Conservation (phyloP, 2,113 vertebrate species). For the Callipepla californica region DNA sequence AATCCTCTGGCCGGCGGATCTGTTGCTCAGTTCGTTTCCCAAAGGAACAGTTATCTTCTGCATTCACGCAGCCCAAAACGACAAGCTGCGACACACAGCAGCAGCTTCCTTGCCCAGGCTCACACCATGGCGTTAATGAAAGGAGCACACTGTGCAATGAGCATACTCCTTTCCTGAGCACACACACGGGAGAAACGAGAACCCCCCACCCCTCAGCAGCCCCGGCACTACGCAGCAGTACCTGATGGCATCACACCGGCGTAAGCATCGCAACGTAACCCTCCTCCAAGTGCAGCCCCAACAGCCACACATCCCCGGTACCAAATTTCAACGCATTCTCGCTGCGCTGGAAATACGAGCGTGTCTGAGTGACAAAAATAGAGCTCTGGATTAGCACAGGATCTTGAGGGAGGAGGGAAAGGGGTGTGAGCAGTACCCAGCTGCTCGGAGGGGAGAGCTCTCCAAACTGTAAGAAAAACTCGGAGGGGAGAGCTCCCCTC, state of each 20-base stretch:
- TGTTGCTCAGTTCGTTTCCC: conserved; percentile 76
- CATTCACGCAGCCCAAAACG: conserved; percentile 73
- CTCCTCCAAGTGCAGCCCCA: not conserved
- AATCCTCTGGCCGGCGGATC: conserved; percentile 73
- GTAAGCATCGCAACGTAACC: not conserved
- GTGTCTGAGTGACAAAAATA: not conserved
- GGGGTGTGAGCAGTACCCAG: not conserved
- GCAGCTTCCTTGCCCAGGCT: conserved; percentile 72
- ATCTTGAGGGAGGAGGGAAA: not conserved
- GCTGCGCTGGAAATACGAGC: not conserved
- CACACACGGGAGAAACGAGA: not conserved
- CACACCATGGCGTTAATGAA: conserved; percentile 63
- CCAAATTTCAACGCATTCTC: not conserved
- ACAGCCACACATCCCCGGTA: not conserved
- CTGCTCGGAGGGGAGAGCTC: not conserved
- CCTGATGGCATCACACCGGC: not conserved
- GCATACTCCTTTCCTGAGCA: conserved; percentile 29
- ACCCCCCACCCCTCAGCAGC: not conserved
- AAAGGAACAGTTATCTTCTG: conserved; percentile 69
- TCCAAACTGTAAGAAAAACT: not conserved
- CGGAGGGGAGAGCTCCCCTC: not conserved
- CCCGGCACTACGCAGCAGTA: not conserved
- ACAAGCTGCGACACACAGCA: conserved; percentile 75
- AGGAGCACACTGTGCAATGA: conserved; percentile 63
- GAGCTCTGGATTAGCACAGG: conserved; percentile 5